Conservation (phyloP, 2,797 vertebrate species). For the Alcedo quadribrachys region DNA sequence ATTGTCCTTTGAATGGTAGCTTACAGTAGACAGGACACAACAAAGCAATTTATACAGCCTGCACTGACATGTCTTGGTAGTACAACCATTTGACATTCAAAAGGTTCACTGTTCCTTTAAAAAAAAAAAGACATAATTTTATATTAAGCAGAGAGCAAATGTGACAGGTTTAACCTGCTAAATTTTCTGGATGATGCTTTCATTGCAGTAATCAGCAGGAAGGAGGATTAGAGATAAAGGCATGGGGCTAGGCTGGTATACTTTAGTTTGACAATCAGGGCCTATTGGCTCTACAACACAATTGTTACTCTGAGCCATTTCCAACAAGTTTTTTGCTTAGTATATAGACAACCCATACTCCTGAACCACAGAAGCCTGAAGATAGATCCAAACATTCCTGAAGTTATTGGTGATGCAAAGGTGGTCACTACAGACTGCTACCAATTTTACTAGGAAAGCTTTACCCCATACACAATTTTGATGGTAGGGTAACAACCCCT, state of each 20-base stretch:
- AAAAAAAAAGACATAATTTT: neutral
- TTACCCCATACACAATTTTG: neutral
- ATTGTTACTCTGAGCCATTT: neutral
- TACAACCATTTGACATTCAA: neutral
- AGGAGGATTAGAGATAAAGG: neutral
- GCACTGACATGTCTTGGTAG: neutral
- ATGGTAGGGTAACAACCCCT: neutral
- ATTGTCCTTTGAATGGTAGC: slow-evolving; percentile 13
- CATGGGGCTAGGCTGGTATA: neutral
- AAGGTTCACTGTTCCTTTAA: slow-evolving; percentile 27
- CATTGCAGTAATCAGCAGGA: neutral
- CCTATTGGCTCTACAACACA: neutral
- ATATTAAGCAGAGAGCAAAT: slow-evolving; percentile 16
- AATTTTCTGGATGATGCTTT: neutral
- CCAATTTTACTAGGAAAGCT: neutral
- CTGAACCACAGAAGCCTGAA: neutral
- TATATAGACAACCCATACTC: neutral
- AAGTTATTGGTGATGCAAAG: neutral
- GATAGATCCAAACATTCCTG: neutral
- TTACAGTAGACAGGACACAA: neutral
- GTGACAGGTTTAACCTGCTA: neutral
- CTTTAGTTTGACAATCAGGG: neutral
- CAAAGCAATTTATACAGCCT: neutral
- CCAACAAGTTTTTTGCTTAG: neutral
- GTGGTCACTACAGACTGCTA: neutral